A percentile compares a stretch with the other conserved stretches of the same genome.
phyloP scores from a whole-genome alignment of 2,888 invertebrate genomes.

The Mythimna ferrago region DNA sequence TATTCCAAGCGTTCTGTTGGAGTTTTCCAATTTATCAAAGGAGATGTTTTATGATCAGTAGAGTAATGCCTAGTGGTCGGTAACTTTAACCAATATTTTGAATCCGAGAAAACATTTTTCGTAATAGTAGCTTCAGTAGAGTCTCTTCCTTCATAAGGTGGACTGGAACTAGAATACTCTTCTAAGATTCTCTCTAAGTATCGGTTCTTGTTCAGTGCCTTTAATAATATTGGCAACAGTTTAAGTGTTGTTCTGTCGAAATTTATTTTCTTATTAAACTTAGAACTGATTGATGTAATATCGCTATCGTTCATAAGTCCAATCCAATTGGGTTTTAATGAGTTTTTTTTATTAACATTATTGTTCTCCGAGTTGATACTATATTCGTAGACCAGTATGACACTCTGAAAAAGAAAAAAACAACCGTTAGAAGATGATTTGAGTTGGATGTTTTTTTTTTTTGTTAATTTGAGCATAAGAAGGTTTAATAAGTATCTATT shows the following conservation, averaged over 20 bases:
- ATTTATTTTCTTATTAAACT: slow-evolving; percentile 70
- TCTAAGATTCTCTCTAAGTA: slow-evolving; percentile 76
- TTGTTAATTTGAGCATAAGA: not conserved
- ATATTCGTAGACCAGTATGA: slow-evolving; percentile 82
- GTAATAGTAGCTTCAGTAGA: slow-evolving; percentile 71
- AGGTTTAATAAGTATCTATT: not conserved
- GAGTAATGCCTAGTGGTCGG: slow-evolving; percentile 73
- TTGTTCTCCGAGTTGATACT: slow-evolving; percentile 70
- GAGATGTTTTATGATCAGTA: slow-evolving; percentile 78
- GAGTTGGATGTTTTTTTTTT: not conserved
- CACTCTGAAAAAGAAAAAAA: slow-evolving; percentile 77
- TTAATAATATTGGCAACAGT: slow-evolving; percentile 79
- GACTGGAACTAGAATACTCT: slow-evolving; percentile 71
- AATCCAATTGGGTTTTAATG: slow-evolving; percentile 73
- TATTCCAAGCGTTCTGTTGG: slow-evolving; percentile 80
- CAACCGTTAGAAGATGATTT: not conserved
- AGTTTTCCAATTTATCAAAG: slow-evolving; percentile 73
- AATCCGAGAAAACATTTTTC: slow-evolving; percentile 72
- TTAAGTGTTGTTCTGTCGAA: slow-evolving; percentile 75
- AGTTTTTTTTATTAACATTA: slow-evolving; percentile 59
- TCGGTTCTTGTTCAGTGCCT: slow-evolving; percentile 78
- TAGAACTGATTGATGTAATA: slow-evolving; percentile 68
- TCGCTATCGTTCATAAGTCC: slow-evolving; percentile 76
- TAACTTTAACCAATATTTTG: slow-evolving; percentile 73
- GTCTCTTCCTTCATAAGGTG: slow-evolving; percentile 64